Evolutionary conservation across 2,888 invertebrate genomes (phyloP).

Genomic region (Conus canariensis): DNA sequence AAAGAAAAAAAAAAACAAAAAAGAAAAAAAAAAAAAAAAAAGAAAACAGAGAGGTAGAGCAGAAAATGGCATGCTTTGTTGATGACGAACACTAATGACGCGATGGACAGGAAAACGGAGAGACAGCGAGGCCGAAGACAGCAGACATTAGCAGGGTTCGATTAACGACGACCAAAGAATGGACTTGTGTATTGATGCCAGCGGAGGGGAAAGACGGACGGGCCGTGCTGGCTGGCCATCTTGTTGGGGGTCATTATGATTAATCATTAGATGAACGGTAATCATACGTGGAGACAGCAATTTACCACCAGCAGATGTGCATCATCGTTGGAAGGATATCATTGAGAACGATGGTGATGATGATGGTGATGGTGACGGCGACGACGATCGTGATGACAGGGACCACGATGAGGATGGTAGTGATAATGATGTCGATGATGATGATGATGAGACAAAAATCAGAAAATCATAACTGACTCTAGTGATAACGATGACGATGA

Average conservation of each 20-base stretch:
- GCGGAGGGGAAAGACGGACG: too few species aligned
- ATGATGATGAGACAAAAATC: too few species aligned
- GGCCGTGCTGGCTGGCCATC: too few species aligned
- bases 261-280: neutral
- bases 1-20: too few species aligned
- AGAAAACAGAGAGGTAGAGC: too few species aligned
- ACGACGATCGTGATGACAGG: neutral
- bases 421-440: neutral
- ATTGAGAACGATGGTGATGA: neutral
- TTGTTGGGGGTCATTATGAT: neutral
- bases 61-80: too few species aligned
- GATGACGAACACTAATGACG: too few species aligned
- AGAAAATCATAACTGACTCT: neutral
- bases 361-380: neutral
- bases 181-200: too few species aligned
- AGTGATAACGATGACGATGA: constrained; percentile 23
- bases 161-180: too few species aligned
- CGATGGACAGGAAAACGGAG: neutral
- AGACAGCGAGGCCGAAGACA: neutral
- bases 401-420: neutral
- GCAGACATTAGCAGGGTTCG: neutral
- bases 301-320: too few species aligned
- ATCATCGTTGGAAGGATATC: neutral
- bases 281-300: neutral
- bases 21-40: too few species aligned